Evolutionary conservation across 1,140 invertebrate species (phyloP), one percentile per base, ranked within the genome.

Genomic region (Drosophila yakuba): DNA sequence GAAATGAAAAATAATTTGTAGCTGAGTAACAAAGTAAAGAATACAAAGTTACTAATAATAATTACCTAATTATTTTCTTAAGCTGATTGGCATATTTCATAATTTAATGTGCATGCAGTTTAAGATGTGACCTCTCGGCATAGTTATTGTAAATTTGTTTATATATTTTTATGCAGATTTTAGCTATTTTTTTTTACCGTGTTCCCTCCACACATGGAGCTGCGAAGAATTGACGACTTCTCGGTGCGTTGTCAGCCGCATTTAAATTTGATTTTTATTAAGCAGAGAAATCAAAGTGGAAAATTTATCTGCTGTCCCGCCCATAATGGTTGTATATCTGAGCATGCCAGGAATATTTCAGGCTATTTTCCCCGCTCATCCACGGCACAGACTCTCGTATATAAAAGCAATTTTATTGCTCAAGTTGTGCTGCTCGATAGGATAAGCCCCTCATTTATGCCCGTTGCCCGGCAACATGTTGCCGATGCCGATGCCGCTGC

Each of bases 221-320:
- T 60, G 56, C 56, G 25, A 63, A 12, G 60, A 60, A 15, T 63
- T 38, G 51, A 47, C 71, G 39, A 52, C 51, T 74, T 64, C 52
- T 57, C 59, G 44, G 64, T 82, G 82, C 71, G 79, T 89, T 89
- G 84, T 89, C 79, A 88, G 83, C 71, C 83, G 84, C 85, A 88
- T 88, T 89, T 88, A 88, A 88, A 88, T 88, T 88, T 89, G 83
- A 88, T 86, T 88, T 88, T 88, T 88, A 88, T 88, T 88, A 88
- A 88, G 83, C 84, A 72, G 75, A 89, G 81, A 72, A 88, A 83
- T 88, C 83, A 88, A 88, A 88, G 84, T 83, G 63, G 79, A 88
- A 88, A 88, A 88, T 88, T 73, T 89, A 89, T 83, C 56, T 76
- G 62, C 51, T 44, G 38, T 25, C 38, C 72, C 69, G 32, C 47